Conservation (phyloP, 2,888 invertebrate species). For the Drosophila mimica region DNA sequence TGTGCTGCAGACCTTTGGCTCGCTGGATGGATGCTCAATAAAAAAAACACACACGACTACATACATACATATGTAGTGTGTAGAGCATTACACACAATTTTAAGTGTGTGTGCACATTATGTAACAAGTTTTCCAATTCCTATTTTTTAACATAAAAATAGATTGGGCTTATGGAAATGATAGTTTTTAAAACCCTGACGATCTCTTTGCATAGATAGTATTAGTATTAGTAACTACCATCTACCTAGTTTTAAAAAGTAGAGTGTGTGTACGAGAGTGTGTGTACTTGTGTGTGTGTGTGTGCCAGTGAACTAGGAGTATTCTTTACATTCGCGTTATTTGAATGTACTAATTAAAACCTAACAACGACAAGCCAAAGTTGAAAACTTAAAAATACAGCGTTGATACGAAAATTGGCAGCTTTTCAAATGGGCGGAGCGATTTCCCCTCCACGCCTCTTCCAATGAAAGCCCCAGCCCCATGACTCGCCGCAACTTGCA, state of each 20-base stretch:
- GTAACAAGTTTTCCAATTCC: neutral
- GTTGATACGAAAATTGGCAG: slow-evolving; percentile 45
- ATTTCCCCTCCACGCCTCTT: slow-evolving; percentile 56
- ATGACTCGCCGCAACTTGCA: slow-evolving; percentile 22
- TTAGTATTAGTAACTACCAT: neutral
- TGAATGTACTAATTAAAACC: slow-evolving; percentile 71
- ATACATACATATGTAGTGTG: slow-evolving; percentile 22
- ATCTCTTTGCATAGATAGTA: neutral
- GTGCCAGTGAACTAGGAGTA: neutral
- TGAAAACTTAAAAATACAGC: slow-evolving; percentile 63
- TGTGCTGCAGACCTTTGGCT: slow-evolving; percentile 44
- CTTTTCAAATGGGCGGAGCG: slow-evolving; percentile 71
- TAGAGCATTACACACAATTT: slow-evolving; percentile 3
- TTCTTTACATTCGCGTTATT: slow-evolving; percentile 41
- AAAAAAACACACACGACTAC: neutral
- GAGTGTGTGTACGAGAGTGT: neutral
- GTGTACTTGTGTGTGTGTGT: neutral
- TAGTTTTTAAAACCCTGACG: neutral
- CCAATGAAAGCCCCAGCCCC: slow-evolving; percentile 57
- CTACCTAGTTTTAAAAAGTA: neutral
- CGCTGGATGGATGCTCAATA: slow-evolving; percentile 22
- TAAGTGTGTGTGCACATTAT: slow-evolving; percentile 15
- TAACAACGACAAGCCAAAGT: slow-evolving; percentile 60
- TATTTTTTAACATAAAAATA: neutral
- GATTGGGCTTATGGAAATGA: neutral